Percentiles rank a stretch among this genome's conserved stretches.
phyloP scores from a whole-genome alignment of 1,140 invertebrate genomes.

The Cydia fagiglandana region DNA sequence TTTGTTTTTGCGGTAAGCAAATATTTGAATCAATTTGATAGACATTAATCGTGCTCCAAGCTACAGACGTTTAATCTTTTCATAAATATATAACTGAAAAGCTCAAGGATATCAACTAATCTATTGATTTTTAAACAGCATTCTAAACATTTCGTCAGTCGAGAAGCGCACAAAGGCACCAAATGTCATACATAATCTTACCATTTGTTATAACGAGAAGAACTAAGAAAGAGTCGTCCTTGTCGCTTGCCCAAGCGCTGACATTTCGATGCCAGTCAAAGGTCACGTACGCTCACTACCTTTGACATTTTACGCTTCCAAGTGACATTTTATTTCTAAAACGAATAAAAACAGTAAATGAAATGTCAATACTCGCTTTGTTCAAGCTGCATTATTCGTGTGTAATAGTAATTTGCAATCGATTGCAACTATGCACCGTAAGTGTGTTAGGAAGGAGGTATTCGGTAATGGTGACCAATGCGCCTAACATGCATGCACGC shows the following conservation, averaged over 20 bases:
- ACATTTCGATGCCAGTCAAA: slow-evolving; percentile 75
- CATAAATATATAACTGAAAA: slow-evolving; percentile 48
- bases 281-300: slow-evolving; percentile 72
- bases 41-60: too few species aligned
- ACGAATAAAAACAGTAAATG: slow-evolving; percentile 54
- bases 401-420: slow-evolving; percentile 13
- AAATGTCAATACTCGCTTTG: slow-evolving; percentile 31
- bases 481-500: slow-evolving; percentile 14
- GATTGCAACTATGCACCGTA: slow-evolving; percentile 16
- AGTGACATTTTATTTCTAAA: slow-evolving; percentile 69
- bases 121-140: slow-evolving; percentile 62
- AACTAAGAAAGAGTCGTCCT: slow-evolving; percentile 78
- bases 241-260: slow-evolving; percentile 76
- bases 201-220: slow-evolving; percentile 67
- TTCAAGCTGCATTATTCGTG: slow-evolving; percentile 2
- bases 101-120: slow-evolving; percentile 71
- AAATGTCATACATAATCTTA: slow-evolving; percentile 74
- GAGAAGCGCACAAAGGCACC: slow-evolving; percentile 59
- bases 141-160: slow-evolving; percentile 72
- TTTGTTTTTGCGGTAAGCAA: not conserved
- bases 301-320: slow-evolving; percentile 68
- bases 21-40: too few species aligned
- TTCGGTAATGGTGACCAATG: slow-evolving; percentile 20
- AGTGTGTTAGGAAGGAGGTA: slow-evolving; percentile 18
- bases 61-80: slow-evolving; percentile 38